Evolutionary conservation across 2,888 invertebrate species (phyloP).

Genomic region (Nematopogon swammerdamellus): DNA sequence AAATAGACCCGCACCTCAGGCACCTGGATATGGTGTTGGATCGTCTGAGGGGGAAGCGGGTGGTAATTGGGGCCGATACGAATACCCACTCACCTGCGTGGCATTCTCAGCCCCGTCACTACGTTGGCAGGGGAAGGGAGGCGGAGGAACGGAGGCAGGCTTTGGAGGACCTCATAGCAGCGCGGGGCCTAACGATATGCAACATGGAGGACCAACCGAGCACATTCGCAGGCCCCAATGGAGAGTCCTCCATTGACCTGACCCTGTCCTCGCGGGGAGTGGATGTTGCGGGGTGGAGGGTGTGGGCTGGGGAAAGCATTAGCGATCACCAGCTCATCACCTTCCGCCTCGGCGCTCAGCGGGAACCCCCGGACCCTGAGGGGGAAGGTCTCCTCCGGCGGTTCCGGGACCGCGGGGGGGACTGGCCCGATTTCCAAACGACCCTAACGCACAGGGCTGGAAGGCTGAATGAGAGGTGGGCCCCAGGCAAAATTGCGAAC

Average conservation of each 20-base stretch:
- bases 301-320: not conserved
- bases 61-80: too few species aligned
- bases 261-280: not conserved
- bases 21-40: too few species aligned
- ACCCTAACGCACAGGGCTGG: too few species aligned
- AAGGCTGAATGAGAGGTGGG: not conserved
- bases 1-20: too few species aligned
- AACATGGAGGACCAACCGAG: too few species aligned
- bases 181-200: not conserved
- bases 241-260: slow-evolving; percentile 2
- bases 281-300: not conserved
- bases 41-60: not conserved
- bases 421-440: not conserved
- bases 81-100: slow-evolving; percentile 5
- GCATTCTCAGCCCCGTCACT: not conserved
- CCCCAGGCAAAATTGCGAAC: not conserved
- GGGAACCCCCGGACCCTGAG: too few species aligned
- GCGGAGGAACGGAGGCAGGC: too few species aligned
- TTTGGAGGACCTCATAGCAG: slow-evolving; percentile 2
- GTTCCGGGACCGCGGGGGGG: slow-evolving; percentile 1
- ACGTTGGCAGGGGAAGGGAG: too few species aligned
- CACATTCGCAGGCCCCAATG: not conserved
- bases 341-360: not conserved
- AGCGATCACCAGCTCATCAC: too few species aligned
- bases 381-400: too few species aligned